Evolutionary conservation across 2,797 vertebrate species (phyloP), one percentile per base, ranked within the genome.

Genomic region (Enteromius unitaeniatus): DNA sequence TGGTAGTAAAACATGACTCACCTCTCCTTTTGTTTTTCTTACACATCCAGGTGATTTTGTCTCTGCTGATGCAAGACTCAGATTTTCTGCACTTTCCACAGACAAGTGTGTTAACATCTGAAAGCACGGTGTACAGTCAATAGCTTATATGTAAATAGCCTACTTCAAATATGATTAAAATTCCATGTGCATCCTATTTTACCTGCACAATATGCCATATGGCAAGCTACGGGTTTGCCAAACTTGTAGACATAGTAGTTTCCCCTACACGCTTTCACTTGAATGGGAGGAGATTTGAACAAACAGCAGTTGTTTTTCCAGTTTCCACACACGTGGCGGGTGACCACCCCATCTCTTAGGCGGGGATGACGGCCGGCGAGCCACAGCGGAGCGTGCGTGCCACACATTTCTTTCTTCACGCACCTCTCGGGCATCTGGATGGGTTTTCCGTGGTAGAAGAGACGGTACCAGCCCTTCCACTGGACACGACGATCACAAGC

Each of bases 351-450:
- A 0, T 91, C 72, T 23, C 77, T 76, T 19, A 68, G 87, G 26
- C 15, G 87, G 0, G 90, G 90, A 47, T 90, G 91, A 40, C 85
- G 65, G 6, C 90, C 79, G 0, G 73, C 82, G 55, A 92, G 84
- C 91, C 92, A 93, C 79, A 93, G 86, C 0, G 88, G 90, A 5
- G 90, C 15, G 6, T 89, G 79, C 6, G 91, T 91, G 40, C 91
- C 81, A 8, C 91, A 93, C 13, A 58, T 87, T 28, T 93, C 64
- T 4, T 47, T 40, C 3, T 79, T 88, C 26, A 92, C 78, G 1
- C 92, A 92, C 65, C 81, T 78, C 81, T 91, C 91, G 1, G 91
- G 92, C 91, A 92, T 92, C 73, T 92, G 91, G 55, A 92, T 83
- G 34, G 86, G 87, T 73, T 67, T 72, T 0, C 92, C 91, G 0